phyloP scores from a whole-genome alignment of 2,797 vertebrate species.

The Schizopygopsis pylzovi region DNA sequence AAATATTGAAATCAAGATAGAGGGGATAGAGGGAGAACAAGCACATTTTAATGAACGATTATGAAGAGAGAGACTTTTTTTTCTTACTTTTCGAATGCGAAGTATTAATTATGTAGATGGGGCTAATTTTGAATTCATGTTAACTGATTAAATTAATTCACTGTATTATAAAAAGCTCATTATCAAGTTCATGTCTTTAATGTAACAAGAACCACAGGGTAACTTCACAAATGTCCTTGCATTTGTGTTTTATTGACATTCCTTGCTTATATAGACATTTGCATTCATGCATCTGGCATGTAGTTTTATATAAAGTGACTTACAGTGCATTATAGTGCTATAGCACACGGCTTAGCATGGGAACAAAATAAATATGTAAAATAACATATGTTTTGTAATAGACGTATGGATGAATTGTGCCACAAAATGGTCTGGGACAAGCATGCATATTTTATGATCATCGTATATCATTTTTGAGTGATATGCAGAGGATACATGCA shows the following conservation, averaged over 20 bases:
- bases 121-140: background rate
- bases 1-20: background rate
- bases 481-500: conserved; percentile 7
- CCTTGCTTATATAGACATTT: background rate
- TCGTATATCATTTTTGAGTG: conserved; percentile 50
- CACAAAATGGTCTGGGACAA: conserved; percentile 31
- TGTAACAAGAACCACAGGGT: background rate
- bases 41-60: background rate
- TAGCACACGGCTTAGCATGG: background rate
- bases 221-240: background rate
- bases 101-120: background rate
- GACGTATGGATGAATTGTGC: conserved; percentile 25
- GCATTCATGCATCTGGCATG: background rate
- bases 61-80: background rate
- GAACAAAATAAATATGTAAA: conserved; percentile 8
- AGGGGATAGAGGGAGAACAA: background rate
- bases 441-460: conserved; percentile 51
- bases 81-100: background rate
- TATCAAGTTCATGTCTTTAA: background rate
- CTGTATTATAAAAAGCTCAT: conserved; percentile 11
- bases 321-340: background rate
- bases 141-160: background rate
- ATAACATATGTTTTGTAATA: conserved; percentile 23
- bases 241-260: background rate
- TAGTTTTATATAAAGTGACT: background rate